Percentiles rank a stretch among this genome's conserved stretches.
These are phyloP conservation scores for Laticauda colubrina DNA, from an alignment of 2,113 vertebrate genomes.

Conservation along the genomic window DNA sequence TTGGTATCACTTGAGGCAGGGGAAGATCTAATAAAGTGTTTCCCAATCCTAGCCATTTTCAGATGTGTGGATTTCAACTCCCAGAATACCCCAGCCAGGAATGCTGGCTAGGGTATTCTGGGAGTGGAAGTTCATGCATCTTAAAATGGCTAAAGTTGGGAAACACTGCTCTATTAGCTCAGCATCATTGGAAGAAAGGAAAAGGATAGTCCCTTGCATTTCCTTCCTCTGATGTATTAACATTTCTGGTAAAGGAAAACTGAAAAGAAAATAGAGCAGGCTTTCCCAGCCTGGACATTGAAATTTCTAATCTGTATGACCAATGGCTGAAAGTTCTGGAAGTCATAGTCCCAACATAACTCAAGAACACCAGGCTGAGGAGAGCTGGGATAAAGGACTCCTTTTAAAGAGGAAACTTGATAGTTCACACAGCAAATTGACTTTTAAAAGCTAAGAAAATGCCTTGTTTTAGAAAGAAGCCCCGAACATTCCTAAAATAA, in stretches of 20 bases:
- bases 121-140: not conserved
- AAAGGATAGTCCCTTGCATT: not conserved
- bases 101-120: not conserved
- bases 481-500: not conserved
- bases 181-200: not conserved
- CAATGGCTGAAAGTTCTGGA: not conserved
- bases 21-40: not conserved
- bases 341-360: not conserved
- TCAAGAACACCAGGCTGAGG: not conserved
- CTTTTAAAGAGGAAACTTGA: not conserved
- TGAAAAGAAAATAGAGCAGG: not conserved
- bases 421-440: not conserved
- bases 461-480: not conserved
- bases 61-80: not conserved
- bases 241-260: not conserved
- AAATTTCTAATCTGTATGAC: not conserved
- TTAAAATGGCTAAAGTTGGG: not conserved
- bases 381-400: not conserved
- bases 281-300: not conserved
- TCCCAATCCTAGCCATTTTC: not conserved
- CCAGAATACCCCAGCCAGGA: not conserved
- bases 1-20: not conserved
- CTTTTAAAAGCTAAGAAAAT: not conserved
- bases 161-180: not conserved
- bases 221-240: not conserved